Conservation (phyloP, 2,797 vertebrate species). For the Argyrosomus regius region DNA sequence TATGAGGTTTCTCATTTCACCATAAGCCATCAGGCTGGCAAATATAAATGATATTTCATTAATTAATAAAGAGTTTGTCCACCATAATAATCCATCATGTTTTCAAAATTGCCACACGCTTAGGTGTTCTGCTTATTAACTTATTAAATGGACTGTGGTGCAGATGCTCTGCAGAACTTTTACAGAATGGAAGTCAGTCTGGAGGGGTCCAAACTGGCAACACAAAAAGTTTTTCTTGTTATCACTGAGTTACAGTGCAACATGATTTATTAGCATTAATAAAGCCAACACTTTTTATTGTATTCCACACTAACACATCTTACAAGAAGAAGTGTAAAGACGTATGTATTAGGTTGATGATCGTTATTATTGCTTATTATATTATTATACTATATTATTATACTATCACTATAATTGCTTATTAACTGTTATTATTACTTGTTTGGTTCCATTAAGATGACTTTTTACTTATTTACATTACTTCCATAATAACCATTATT, state of each 20-base stretch:
- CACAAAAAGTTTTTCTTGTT: neutral
- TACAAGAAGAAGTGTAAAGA: neutral
- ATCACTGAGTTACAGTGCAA: neutral
- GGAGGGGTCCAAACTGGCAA: neutral
- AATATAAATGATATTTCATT: neutral
- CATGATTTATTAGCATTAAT: neutral
- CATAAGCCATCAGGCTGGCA: conserved; percentile 5
- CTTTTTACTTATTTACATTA: too few relatives aligned
- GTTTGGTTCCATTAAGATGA: too few relatives aligned
- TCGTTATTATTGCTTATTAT: conserved; percentile 4
- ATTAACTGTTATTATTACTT: too few relatives aligned
- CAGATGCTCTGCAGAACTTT: neutral
- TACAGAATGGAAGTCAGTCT: neutral
- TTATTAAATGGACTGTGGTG: neutral
- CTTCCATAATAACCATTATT: too few relatives aligned
- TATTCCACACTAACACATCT: neutral
- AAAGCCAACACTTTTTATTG: neutral
- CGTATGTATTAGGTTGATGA: neutral
- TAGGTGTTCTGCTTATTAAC: too few relatives aligned
- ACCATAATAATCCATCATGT: neutral
- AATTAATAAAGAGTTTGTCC: neutral
- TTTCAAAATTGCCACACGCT: neutral
- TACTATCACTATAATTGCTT: too few relatives aligned
- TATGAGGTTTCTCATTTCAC: conserved; percentile 14
- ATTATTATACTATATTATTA: too few relatives aligned